Evolutionary conservation across 2,888 invertebrate species (phyloP).

Genomic region (Seladonia tumulorum): DNA sequence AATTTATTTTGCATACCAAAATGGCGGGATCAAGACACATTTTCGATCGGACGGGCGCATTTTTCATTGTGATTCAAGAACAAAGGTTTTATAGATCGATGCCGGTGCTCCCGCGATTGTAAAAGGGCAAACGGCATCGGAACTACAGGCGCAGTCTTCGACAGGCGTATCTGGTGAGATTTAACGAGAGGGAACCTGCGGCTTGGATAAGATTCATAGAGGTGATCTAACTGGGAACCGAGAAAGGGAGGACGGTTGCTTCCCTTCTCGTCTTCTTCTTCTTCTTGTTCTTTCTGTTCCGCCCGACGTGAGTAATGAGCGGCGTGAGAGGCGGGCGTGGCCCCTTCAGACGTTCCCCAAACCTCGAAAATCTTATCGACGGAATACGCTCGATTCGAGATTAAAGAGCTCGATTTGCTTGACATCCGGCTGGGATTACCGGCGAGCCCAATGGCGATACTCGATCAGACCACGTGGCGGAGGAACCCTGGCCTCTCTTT

Average conservation of each 20-base stretch:
- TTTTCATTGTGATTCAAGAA: neutral
- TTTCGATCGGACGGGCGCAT: neutral
- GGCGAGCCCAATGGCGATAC: constrained; percentile 4
- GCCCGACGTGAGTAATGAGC: constrained; percentile 63
- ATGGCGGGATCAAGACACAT: neutral
- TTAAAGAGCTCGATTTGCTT: constrained; percentile 35
- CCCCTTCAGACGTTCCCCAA: constrained; percentile 36
- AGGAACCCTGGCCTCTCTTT: neutral
- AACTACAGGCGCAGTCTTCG: constrained; percentile 56
- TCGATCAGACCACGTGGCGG: constrained; percentile 6
- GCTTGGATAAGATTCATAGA: constrained; percentile 79
- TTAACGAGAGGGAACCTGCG: constrained; percentile 76
- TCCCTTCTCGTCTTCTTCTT: constrained; percentile 12
- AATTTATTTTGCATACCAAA: neutral
- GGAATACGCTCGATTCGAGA: constrained; percentile 39
- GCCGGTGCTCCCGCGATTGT: constrained; percentile 61
- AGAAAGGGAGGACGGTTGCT: constrained; percentile 29
- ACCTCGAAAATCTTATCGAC: constrained; percentile 60
- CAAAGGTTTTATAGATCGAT: neutral
- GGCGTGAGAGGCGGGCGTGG: constrained; percentile 58
- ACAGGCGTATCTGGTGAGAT: constrained; percentile 72
- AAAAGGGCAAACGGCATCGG: constrained; percentile 43
- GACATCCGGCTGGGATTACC: constrained; percentile 22
- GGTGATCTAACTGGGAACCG: constrained; percentile 69
- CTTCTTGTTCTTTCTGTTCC: constrained; percentile 15